These are phyloP conservation scores for Dolomedes plantarius DNA, from an alignment of 2,888 invertebrate genomes.

Conservation along the genomic window DNA sequence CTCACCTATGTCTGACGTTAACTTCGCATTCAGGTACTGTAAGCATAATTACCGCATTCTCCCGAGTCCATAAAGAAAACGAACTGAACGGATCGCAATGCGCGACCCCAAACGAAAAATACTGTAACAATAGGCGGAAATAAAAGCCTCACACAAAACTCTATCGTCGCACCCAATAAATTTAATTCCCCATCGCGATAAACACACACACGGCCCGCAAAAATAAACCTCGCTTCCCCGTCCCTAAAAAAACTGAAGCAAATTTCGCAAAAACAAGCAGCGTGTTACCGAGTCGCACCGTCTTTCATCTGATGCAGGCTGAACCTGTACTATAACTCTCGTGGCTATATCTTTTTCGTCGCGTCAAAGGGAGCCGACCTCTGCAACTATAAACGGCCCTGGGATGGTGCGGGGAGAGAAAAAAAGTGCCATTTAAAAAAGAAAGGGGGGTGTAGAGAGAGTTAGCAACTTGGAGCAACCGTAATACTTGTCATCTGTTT, in stretches of 20 bases:
- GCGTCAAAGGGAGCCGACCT: constrained; percentile 48
- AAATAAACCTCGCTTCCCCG: constrained; percentile 50
- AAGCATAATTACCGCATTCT: not conserved
- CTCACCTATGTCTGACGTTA: too few species aligned
- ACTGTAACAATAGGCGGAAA: constrained; percentile 11
- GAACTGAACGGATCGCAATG: not conserved
- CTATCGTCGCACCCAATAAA: not conserved
- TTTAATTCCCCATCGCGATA: constrained; percentile 31
- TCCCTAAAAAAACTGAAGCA: not conserved
- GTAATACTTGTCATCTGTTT: constrained; percentile 66
- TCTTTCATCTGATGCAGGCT: constrained; percentile 31
- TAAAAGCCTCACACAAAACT: constrained; percentile 6
- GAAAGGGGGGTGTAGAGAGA: not conserved
- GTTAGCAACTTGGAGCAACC: constrained; percentile 31
- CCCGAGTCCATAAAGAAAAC: not conserved
- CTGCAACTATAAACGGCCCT: constrained; percentile 33
- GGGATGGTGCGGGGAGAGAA: not conserved
- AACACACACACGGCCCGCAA: constrained; percentile 34
- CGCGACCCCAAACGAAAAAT: not conserved
- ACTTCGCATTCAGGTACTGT: too few species aligned
- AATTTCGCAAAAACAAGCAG: constrained; percentile 15
- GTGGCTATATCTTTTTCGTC: constrained; percentile 39
- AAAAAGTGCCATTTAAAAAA: constrained; percentile 19
- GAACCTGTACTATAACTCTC: constrained; percentile 56
- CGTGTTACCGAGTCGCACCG: constrained; percentile 17